phyloP scores from a whole-genome alignment of 2,113 vertebrate species.

The Burhinus oedicnemus region DNA sequence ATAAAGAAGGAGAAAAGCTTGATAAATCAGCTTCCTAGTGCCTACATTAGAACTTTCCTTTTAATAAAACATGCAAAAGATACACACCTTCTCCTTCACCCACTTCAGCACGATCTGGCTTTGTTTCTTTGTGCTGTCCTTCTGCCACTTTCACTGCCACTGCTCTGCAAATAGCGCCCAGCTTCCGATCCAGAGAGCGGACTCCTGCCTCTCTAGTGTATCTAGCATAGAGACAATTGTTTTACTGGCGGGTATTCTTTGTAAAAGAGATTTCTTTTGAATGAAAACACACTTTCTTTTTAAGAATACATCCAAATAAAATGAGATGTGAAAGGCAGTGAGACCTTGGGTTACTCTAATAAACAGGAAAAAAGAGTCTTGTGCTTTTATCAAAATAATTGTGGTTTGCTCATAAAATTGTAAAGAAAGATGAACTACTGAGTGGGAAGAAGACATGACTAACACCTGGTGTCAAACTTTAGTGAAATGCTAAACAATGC shows the following conservation, averaged over 20 bases:
- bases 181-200: slow-evolving; percentile 92
- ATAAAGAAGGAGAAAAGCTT: not conserved
- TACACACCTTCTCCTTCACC: slow-evolving; percentile 77
- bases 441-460: not conserved
- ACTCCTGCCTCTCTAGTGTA: slow-evolving; percentile 96
- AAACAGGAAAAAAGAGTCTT: not conserved
- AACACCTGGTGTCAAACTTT: not conserved
- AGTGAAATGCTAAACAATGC: not conserved
- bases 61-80: not conserved
- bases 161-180: slow-evolving; percentile 92
- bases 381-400: not conserved
- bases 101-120: slow-evolving; percentile 66
- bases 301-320: not conserved
- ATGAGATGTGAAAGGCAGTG: not conserved
- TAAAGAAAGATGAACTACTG: not conserved
- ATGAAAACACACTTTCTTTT: not conserved
- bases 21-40: not conserved
- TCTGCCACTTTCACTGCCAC: slow-evolving; percentile 96
- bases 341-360: not conserved
- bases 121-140: slow-evolving; percentile 81
- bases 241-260: not conserved
- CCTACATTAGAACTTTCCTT: not conserved
- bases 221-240: slow-evolving; percentile 53
- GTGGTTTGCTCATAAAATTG: not conserved
- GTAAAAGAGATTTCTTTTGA: not conserved